Evolutionary conservation across 2,888 invertebrate genomes (phyloP).

Genomic region (Netelia virgata): DNA sequence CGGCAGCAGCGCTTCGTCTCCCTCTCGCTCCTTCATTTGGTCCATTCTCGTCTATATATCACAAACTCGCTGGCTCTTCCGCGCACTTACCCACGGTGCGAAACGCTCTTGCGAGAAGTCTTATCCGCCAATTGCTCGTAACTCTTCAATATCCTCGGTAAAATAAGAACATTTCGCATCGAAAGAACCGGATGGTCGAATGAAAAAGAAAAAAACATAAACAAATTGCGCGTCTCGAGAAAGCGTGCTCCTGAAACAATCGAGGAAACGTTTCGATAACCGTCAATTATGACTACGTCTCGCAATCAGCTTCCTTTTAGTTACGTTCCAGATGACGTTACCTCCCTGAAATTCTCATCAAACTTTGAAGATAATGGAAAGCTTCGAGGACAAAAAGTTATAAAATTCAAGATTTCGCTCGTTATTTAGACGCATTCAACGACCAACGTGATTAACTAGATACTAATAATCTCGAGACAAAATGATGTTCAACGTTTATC

Average conservation of each 20-base stretch:
- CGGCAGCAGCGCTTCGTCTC: conserved; percentile 54
- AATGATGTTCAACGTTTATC: too few species aligned
- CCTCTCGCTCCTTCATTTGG: conserved; percentile 45
- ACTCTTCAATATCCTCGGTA: conserved; percentile 64
- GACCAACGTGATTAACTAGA: too few species aligned
- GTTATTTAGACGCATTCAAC: too few species aligned
- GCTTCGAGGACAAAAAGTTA: too few species aligned
- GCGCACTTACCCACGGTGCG: conserved; percentile 39
- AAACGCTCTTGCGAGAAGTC: conserved; percentile 50
- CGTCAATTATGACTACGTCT: conserved; percentile 26
- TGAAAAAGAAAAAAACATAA: conserved; percentile 19
- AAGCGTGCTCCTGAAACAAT: conserved; percentile 18
- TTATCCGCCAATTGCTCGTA: conserved; percentile 62
- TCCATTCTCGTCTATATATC: conserved; percentile 32
- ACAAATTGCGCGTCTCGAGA: neutral
- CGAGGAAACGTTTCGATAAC: conserved; percentile 23
- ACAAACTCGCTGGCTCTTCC: conserved; percentile 21
- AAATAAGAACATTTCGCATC: conserved; percentile 56
- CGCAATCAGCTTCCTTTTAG: neutral
- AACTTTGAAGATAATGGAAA: too few species aligned
- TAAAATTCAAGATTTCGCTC: too few species aligned
- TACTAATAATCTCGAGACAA: too few species aligned
- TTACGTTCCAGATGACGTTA: too few species aligned
- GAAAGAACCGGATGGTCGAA: conserved; percentile 26
- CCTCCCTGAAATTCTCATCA: too few species aligned